Base-by-base conservation (phyloP, 2,113 vertebrate genomes). In the Ptilonorhynchus violaceus region DNA sequence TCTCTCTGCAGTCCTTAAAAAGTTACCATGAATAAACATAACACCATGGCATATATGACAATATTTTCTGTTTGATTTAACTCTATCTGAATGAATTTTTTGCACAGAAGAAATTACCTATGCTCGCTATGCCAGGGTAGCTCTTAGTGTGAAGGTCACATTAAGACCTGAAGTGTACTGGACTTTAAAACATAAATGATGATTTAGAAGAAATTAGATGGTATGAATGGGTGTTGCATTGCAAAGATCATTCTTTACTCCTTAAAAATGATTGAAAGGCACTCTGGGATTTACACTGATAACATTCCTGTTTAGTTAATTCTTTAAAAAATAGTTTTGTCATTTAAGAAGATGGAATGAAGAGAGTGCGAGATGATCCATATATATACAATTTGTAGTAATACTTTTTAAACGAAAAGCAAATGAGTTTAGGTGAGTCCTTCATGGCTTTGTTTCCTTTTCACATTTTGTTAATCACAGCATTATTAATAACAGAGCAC, bases 371-470 rank as follows among this genome's bases (percentile, higher is more conserved):
- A 82, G 3, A 56, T 52, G 22, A 73, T 66, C 6, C 11, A 76
- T 49, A 41, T 1, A 25, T 31, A 60, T 2, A n/a, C 1, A 50
- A 28, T 8, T 74, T 59, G 67, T 31, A 77, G 37, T 24, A 55
- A 27, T 42, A 33, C 2, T 49, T 63, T 84, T 55, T 0, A 5
- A n/a, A 42, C 18, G 0, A 37, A 63, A 41, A 58, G 11, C 24
- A 53, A 69, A 37, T 1, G 0, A 33, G 6, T 58, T 78, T 41
- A 50, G 3, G 13, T 33, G 31, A 55, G 5, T 85, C 0, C 0
- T 74, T 74, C 15, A 6, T 67, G 20, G 9, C 17, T 70, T 88
- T 9, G 4, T 49, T 80, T 79, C 10, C 19, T 85, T 75, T 78
- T 46, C 27, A 9, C 0, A 0, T 77, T 28, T 53, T 86, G 3